Conservation (phyloP, 1,140 invertebrate genomes). For the Drosophila lacteicornis region DNA sequence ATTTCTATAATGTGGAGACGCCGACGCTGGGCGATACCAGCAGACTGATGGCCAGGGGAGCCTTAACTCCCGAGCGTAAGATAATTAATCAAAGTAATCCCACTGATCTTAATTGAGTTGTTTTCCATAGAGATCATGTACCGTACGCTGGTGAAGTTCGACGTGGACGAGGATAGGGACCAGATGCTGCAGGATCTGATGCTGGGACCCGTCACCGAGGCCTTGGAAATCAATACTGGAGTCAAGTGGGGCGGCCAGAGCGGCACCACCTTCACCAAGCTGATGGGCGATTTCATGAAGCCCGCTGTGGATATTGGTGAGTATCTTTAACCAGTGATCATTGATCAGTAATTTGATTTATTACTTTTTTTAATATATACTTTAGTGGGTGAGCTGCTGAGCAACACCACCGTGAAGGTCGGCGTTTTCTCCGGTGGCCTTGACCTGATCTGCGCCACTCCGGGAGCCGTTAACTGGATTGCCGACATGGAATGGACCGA, state of each 20-base stretch:
- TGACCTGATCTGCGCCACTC: slow-evolving; percentile 90
- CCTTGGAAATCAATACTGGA: slow-evolving; percentile 87
- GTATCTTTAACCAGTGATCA: slow-evolving; percentile 14
- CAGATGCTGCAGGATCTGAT: slow-evolving; percentile 87
- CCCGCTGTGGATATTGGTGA: slow-evolving; percentile 89
- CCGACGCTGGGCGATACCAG: slow-evolving; percentile 60
- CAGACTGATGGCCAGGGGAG: slow-evolving; percentile 22
- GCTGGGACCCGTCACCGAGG: slow-evolving; percentile 89
- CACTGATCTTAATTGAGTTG: neutral
- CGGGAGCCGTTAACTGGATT: slow-evolving; percentile 89
- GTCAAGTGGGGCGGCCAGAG: slow-evolving; percentile 88
- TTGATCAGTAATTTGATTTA: no score
- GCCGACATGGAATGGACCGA: slow-evolving; percentile 88
- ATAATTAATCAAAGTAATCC: no score
- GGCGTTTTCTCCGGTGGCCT: slow-evolving; percentile 85
- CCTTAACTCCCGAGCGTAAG: slow-evolving; percentile 52
- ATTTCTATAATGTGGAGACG: slow-evolving; percentile 93
- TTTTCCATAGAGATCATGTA: slow-evolving; percentile 68
- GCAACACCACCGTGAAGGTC: slow-evolving; percentile 86
- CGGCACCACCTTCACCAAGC: slow-evolving; percentile 87
- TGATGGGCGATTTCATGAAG: slow-evolving; percentile 93
- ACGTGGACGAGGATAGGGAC: slow-evolving; percentile 76
- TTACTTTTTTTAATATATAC: slow-evolving; percentile 85
- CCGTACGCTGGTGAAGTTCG: slow-evolving; percentile 77
- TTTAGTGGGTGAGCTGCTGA: slow-evolving; percentile 89